These are phyloP conservation scores for Stichopus chloronotus DNA, from an alignment of 35 echinoderm and acorn worm species.

Conservation along the genomic window DNA sequence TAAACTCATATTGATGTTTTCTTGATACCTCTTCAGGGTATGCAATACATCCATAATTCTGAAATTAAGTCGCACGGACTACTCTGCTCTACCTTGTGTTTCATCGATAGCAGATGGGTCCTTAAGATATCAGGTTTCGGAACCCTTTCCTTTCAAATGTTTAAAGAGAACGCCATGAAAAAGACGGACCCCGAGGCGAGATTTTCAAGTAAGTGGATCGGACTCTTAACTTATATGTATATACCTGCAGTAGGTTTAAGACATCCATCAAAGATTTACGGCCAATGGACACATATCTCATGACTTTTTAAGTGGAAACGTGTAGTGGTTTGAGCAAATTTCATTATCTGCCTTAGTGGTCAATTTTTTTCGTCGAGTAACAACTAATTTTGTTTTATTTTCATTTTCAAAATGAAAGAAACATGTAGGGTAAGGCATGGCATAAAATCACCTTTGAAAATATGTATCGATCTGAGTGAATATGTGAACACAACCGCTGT, in stretches of 20 bases:
- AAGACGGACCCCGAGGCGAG: slow-evolving; percentile 66
- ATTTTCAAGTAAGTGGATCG: slow-evolving; percentile 74
- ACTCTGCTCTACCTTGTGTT: slow-evolving; percentile 77
- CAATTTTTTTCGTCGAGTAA: no score
- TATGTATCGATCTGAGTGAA: no score
- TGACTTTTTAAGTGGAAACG: neutral
- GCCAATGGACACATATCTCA: neutral
- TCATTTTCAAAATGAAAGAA: no score
- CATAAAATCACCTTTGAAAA: no score
- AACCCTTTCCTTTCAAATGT: slow-evolving; percentile 69
- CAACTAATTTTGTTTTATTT: no score
- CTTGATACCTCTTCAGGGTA: slow-evolving; percentile 65
- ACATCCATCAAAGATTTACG: neutral
- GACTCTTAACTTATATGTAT: neutral
- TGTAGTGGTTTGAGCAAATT: neutral
- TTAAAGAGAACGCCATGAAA: slow-evolving; percentile 70
- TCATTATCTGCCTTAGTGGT: neutral
- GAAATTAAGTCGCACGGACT: slow-evolving; percentile 90
- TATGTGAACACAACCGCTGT: no score
- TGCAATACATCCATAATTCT: slow-evolving; percentile 90
- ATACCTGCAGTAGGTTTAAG: no score
- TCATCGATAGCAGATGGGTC: slow-evolving; percentile 91
- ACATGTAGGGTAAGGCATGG: no score
- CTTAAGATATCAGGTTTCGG: slow-evolving; percentile 90
- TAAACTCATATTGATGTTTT: neutral